Base-by-base conservation (phyloP, 2,888 invertebrate species). In the Agriopis leucophaearia region DNA sequence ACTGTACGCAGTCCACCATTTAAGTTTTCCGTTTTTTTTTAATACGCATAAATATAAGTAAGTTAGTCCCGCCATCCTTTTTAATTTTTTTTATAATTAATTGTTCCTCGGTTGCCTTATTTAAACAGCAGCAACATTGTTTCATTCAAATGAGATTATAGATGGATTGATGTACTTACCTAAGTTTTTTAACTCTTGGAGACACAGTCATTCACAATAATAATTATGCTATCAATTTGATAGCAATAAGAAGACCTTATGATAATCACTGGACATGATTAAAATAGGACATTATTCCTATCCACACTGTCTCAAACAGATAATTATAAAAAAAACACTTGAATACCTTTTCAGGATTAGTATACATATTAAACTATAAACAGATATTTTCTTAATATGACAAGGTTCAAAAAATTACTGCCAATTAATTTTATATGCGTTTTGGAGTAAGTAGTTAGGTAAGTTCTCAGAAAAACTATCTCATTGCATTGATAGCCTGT, bases 181-280 rank as follows among this genome's bases (percentile, higher is more conserved):
- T 27, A 27, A 27, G 27, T 27, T 27, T 27, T 27, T 27, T 27
- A 2, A 27, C 18, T 27, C 18, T 27, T 27, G 1, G 1, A 27
- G 18, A 27, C 27, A 50, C 45, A 50, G 50, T 50, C 18, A 44
- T 60, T 51, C 36, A 50, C 60, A 50, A 51, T 66, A 60, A 51
- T 66, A 60, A 66, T 61, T 61, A 66, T 40, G 36, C 36, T 60
- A 61, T 66, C 50, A 55, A 61, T 48, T 57, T 18, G 15, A 38
- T 18, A 36, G 27, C 55, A 38, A 51, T 35, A 51, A 51, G 12
- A 38, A 15, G 9, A 36, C 36, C 36, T 15, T 38, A 10, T 7
- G 10, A 36, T 36, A 12, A 50, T 50, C 9, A 8, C 9, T 1
- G 15, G 36, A 52, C 12, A 52, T 15, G 36, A 52, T 52, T 38